A percentile compares a stretch with the other conserved stretches of the same genome.
These are phyloP conservation scores for Centrocercus urophasianus DNA, from an alignment of 2,113 vertebrate genomes.

Conservation along the genomic window DNA sequence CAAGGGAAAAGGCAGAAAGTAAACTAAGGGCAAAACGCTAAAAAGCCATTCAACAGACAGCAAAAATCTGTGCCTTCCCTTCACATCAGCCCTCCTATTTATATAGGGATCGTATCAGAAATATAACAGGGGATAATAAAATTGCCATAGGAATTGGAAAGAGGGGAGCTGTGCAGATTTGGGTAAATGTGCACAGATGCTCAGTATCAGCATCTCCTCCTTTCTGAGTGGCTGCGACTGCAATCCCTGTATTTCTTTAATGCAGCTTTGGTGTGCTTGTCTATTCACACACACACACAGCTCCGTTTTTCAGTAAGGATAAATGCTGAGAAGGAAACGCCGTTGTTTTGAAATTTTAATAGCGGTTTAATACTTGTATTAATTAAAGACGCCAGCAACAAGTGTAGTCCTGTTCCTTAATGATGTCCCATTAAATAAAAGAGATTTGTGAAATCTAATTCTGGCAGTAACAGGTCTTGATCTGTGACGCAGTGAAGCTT, in stretches of 20 bases:
- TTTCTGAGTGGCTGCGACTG: background rate
- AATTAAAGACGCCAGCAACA: conserved; percentile 38
- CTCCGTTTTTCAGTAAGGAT: background rate
- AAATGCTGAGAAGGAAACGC: background rate
- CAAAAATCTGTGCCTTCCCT: background rate
- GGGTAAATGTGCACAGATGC: background rate
- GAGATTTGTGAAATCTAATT: conserved; percentile 80
- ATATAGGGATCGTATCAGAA: background rate
- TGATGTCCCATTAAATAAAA: conserved; percentile 74
- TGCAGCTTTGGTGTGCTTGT: background rate
- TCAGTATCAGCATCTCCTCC: background rate
- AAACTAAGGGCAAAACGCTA: background rate
- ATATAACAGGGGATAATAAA: background rate
- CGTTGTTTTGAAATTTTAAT: background rate
- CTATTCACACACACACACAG: background rate
- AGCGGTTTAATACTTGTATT: conserved; percentile 3
- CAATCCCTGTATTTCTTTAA: background rate
- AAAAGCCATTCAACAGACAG: background rate
- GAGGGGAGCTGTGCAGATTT: background rate
- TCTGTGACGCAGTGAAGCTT: conserved; percentile 81
- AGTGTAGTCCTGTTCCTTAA: conserved; percentile 55
- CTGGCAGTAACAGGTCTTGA: conserved; percentile 79
- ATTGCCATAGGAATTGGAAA: background rate
- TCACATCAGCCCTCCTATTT: background rate
- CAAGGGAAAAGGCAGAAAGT: background rate